Conservation (phyloP, 1,140 invertebrate species). For the Caenorhabditis latens region DNA sequence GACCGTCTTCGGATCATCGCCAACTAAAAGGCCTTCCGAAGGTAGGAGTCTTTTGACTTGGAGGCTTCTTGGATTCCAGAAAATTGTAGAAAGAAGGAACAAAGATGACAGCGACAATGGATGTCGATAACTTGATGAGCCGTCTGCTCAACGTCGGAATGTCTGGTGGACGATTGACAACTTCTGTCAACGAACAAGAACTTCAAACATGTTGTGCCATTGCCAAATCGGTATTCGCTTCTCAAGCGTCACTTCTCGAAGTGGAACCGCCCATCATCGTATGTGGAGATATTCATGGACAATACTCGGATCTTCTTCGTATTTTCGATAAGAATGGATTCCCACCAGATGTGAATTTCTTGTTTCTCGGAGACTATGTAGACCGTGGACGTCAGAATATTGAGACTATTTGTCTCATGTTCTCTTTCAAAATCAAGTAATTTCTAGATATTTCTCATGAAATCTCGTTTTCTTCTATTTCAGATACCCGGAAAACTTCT, state of each 20-base stretch:
- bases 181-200: conserved; percentile 64
- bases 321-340: conserved; percentile 79
- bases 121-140: conserved; percentile 68
- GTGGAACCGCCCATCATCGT: conserved; percentile 78
- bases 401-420: conserved; percentile 81
- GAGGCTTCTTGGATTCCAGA: background rate
- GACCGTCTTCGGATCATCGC: conserved; percentile 37
- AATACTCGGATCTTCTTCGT: conserved; percentile 72
- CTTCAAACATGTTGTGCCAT: conserved; percentile 78
- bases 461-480: conserved; percentile 28
- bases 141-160: conserved; percentile 69
- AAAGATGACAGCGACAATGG: conserved; percentile 58
- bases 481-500: conserved; percentile 83
- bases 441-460: background rate
- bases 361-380: conserved; percentile 72
- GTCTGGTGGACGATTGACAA: conserved; percentile 69
- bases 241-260: conserved; percentile 68
- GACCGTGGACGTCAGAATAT: conserved; percentile 71
- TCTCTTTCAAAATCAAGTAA: conserved; percentile 81
- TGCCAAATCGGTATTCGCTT: conserved; percentile 78
- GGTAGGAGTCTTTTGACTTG: background rate
- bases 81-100: conserved; percentile 5
- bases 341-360: conserved; percentile 70
- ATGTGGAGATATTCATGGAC: conserved; percentile 81
- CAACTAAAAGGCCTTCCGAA: conserved; percentile 18